Evolutionary conservation across 1,140 invertebrate genomes (phyloP).

Genomic region (Hesperophylax magnus): DNA sequence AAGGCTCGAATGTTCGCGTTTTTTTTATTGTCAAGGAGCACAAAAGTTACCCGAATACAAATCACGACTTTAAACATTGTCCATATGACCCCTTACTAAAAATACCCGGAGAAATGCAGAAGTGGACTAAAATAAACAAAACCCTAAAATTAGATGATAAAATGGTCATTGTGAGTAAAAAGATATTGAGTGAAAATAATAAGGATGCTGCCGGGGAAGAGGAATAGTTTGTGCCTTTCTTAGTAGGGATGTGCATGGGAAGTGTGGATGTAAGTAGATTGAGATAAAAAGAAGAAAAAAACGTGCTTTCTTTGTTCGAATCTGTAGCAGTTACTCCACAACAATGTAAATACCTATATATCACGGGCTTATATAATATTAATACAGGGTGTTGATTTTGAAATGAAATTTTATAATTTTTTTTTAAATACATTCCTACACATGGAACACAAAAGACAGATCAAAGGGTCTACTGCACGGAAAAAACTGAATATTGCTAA

Average conservation of each 20-base stretch:
- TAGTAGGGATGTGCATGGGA: neutral
- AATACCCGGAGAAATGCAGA: neutral
- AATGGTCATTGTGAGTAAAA: neutral
- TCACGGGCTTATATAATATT: no score
- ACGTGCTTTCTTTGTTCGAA: neutral
- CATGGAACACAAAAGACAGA: no score
- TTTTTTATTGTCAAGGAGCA: slow-evolving; percentile 12
- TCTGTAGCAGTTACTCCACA: neutral
- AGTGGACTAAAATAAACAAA: neutral
- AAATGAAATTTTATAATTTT: no score
- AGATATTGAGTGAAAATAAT: neutral
- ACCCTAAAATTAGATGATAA: neutral
- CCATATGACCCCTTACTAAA: slow-evolving; percentile 3
- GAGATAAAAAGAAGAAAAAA: neutral
- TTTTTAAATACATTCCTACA: no score
- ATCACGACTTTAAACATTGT: slow-evolving; percentile 16
- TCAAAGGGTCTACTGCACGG: no score
- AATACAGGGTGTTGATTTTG: no score
- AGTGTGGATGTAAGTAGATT: neutral
- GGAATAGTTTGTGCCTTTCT: neutral
- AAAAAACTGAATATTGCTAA: no score
- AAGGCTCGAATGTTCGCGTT: neutral
- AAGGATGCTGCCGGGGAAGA: neutral
- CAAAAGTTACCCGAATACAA: slow-evolving; percentile 12
- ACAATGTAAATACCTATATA: neutral